A percentile compares a stretch with the other conserved stretches of the same genome.
phyloP scores from a whole-genome alignment of 2,888 invertebrate species.

The Epistrophe grossulariae region DNA sequence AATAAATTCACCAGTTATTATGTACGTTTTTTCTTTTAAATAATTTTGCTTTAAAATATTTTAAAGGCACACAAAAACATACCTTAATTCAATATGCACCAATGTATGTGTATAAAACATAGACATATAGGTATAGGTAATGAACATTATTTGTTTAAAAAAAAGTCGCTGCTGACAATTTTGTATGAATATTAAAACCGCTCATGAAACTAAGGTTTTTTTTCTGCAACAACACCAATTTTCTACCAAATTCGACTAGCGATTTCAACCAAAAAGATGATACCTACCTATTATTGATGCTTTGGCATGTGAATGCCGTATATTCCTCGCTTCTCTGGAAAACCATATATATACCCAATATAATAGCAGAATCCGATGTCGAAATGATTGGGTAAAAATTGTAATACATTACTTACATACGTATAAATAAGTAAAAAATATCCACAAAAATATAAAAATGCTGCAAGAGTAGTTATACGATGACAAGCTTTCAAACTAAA shows the following conservation, averaged over 20 bases:
- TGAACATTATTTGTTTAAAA: no score
- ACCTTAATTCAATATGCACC: no score
- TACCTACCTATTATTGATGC: not conserved
- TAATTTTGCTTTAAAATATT: no score
- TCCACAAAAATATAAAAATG: not conserved
- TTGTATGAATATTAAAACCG: no score
- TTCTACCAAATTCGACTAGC: not conserved
- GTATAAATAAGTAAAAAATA: not conserved
- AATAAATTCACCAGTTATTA: no score
- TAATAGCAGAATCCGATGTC: no score
- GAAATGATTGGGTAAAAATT: not conserved
- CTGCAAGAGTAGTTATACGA: constrained; percentile 38
- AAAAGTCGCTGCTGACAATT: no score
- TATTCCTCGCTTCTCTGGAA: not conserved
- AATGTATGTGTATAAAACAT: no score
- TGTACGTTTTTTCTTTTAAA: no score
- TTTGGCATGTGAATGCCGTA: not conserved
- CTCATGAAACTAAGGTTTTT: not conserved
- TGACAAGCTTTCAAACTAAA: constrained; percentile 65
- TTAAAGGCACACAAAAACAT: no score
- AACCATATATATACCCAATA: not conserved
- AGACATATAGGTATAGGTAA: no score
- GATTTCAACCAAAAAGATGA: not conserved
- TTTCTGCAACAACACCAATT: not conserved
- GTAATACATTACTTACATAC: not conserved